A percentile compares a stretch with the other conserved stretches of the same genome.
Conservation (phyloP, 2,113 vertebrate genomes). For the Phalacrocorax aristotelis region DNA sequence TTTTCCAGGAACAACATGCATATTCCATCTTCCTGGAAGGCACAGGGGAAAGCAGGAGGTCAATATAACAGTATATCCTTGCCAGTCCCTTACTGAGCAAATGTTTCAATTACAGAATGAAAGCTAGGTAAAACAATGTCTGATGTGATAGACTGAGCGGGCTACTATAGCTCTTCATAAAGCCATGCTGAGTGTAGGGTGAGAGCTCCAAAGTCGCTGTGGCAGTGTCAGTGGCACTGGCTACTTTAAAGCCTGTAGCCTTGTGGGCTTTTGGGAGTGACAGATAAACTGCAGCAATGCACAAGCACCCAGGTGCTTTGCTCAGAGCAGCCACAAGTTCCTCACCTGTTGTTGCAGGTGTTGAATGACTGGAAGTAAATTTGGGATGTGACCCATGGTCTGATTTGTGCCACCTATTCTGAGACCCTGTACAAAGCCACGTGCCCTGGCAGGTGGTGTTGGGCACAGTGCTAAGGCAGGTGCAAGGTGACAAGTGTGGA, state of each 20-base stretch:
- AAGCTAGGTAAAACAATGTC: not conserved
- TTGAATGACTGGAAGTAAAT: not conserved
- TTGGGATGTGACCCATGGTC: not conserved
- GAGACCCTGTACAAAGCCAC: rapidly evolving
- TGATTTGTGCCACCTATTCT: not conserved
- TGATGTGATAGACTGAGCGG: not conserved
- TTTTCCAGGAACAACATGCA: rapidly evolving
- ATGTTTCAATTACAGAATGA: not conserved
- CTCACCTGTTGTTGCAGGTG: not conserved
- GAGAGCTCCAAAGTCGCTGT: not conserved
- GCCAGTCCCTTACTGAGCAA: not conserved
- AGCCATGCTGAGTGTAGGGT: not conserved
- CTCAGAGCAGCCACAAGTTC: not conserved
- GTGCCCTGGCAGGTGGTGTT: rapidly evolving
- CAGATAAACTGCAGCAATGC: not conserved
- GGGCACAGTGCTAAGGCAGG: not conserved
- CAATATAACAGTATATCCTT: not conserved
- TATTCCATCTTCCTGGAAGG: not conserved
- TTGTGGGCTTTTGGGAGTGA: not conserved
- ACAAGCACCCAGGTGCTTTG: not conserved
- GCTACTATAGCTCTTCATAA: not conserved
- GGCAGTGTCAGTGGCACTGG: not conserved
- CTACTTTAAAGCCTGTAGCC: not conserved
- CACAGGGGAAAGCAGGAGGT: not conserved
- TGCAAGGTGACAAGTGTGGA: not conserved